Percentiles rank a stretch among this genome's conserved stretches.
Evolutionary conservation across 2,797 vertebrate species (phyloP).

Genomic region (Chiroxiphia lanceolata): DNA sequence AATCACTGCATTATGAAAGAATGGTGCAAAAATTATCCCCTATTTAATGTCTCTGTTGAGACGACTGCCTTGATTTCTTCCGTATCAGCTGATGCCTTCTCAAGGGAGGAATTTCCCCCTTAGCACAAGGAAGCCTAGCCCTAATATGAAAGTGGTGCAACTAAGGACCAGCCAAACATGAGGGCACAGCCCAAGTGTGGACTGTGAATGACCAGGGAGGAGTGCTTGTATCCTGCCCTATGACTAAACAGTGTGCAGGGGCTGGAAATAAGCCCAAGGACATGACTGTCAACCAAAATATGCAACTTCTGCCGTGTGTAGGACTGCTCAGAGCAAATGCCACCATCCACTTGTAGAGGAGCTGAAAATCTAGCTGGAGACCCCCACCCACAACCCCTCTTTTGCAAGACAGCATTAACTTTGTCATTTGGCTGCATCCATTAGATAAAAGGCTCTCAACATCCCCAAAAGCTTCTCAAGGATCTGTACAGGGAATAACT

Average conservation of each 20-base stretch:
- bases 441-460: background rate
- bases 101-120: background rate
- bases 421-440: background rate
- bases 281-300: background rate
- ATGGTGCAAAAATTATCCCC: background rate
- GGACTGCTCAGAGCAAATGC: background rate
- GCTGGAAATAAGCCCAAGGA: background rate
- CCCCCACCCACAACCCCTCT: background rate
- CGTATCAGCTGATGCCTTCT: background rate
- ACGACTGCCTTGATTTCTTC: background rate
- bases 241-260: background rate
- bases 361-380: background rate
- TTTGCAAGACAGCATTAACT: background rate
- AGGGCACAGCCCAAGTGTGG: background rate
- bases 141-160: accelerated
- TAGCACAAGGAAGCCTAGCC: background rate
- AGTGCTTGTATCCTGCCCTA: background rate
- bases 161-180: background rate
- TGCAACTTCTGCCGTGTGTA: background rate
- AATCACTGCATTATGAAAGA: background rate
- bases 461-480: background rate
- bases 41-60: background rate
- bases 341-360: background rate
- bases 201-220: background rate
- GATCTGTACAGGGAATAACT: background rate